Conservation (phyloP, 2,797 vertebrate genomes). For the Notoglanidium macrostoma region DNA sequence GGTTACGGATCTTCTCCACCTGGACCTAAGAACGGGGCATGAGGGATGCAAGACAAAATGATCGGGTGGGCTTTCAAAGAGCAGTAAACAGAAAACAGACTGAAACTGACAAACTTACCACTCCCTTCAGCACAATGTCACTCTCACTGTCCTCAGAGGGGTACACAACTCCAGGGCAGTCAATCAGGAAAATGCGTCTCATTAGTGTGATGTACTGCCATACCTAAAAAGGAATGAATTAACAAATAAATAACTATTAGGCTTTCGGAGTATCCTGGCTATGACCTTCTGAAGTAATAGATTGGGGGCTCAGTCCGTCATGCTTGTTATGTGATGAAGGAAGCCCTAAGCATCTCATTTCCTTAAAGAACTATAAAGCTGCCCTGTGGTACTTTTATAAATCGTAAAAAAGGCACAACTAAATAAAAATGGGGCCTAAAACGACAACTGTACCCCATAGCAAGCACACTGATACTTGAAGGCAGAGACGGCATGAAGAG, state of each 20-base stretch:
- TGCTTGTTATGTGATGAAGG: conserved; percentile 12
- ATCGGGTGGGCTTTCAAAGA: neutral
- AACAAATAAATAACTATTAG: neutral
- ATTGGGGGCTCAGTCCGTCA: neutral
- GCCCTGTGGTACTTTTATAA: conserved; percentile 5
- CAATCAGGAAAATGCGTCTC: conserved; percentile 95
- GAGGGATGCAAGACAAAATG: neutral
- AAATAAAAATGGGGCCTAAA: neutral
- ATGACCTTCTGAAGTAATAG: conserved; percentile 4
- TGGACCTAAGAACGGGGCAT: conserved; percentile 80
- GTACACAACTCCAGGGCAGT: conserved; percentile 97
- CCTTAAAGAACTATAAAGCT: conserved; percentile 15
- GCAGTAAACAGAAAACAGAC: neutral
- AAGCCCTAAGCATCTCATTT: conserved; percentile 14
- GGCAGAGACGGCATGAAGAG: too few species aligned
- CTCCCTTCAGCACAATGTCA: conserved; percentile 95
- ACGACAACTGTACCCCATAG: neutral
- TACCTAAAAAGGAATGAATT: conserved; percentile 74
- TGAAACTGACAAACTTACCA: conserved; percentile 75
- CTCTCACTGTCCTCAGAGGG: conserved; percentile 94
- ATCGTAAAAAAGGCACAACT: neutral
- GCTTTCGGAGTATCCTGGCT: neutral
- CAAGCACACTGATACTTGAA: neutral
- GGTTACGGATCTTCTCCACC: conserved; percentile 95
- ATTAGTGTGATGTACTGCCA: conserved; percentile 99